Base-by-base conservation (phyloP, 2,113 vertebrate genomes). In the Toxostoma redivivum region DNA sequence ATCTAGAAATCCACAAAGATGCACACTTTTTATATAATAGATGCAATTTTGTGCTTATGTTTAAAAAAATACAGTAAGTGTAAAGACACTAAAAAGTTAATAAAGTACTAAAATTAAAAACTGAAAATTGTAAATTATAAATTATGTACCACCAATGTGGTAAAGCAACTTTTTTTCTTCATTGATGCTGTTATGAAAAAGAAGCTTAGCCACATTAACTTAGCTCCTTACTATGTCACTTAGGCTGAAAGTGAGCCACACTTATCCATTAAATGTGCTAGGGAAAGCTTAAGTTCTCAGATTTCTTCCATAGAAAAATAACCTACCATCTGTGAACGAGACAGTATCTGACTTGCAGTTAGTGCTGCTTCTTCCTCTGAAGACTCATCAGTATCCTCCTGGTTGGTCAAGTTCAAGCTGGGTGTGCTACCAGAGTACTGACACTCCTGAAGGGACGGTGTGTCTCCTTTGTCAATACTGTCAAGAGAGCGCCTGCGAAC, bases 401-500 rank as follows among this genome's bases (percentile, higher is more conserved):
- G 99, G 97, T 99, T 99, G 70, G 99, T 99, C 92, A 99, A 98
- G 96, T 99, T 99, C 95, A 99, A 98, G 97, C 99, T 99, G 50
- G 99, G 99, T 33, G 99, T 99, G 98, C 99, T 99, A 88, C 99
- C 99, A 1, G 98, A 97, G 91, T 98, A 99, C 93, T 98, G 99
- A 96, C 98, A 99, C 88, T 99, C 99, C 96, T 99, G 99, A 76
- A 99, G 98, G 54, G 99, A 99, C 0, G 99, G 99, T 0, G 99
- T 99, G 98, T 99, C 99, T 67, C 99, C 99, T 96, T 99, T 99
- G 98, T 99, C 99, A 96, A 99, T 99, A 87, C 99, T 99, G 96
- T 99, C 99, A 85, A 99, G 98, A 3, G 99, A 99, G 71, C 99
- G 99, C 25, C 99, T 98, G 12, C 99, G 99, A 85, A 99, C 99